These are phyloP conservation scores for Phallusia fumigata DNA, from an alignment of 23 tunicate species.

Conservation along the genomic window DNA sequence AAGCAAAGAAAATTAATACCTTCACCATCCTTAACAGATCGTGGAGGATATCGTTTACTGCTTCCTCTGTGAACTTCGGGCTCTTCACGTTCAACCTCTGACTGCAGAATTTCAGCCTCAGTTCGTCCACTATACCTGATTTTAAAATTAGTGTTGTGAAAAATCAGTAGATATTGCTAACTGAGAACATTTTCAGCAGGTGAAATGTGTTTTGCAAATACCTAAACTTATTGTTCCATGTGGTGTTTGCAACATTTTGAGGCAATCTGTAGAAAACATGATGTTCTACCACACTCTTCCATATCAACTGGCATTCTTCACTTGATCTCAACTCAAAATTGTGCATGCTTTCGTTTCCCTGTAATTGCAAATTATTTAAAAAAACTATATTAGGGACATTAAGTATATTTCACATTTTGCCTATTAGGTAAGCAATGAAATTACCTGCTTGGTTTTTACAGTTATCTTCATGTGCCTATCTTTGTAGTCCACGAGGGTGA, in stretches of 20 bases:
- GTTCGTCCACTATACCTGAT: slow-evolving; percentile 53
- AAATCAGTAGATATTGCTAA: too few species aligned
- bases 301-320: slow-evolving; percentile 42
- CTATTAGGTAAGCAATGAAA: not conserved
- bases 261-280: slow-evolving; percentile 77
- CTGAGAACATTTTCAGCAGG: too few species aligned
- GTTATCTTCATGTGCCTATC: slow-evolving; percentile 40
- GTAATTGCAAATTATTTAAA: too few species aligned
- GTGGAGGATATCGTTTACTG: slow-evolving; percentile 67
- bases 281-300: slow-evolving; percentile 82
- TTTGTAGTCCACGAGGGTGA: slow-evolving; percentile 60
- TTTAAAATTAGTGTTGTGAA: too few species aligned
- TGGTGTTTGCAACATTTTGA: slow-evolving; percentile 48
- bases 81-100: slow-evolving; percentile 67
- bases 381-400: too few species aligned
- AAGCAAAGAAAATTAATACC: not conserved
- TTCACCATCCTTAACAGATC: slow-evolving; percentile 5
- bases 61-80: slow-evolving; percentile 68
- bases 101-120: slow-evolving; percentile 51
- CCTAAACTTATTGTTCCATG: slow-evolving; percentile 65
- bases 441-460: slow-evolving; percentile 60
- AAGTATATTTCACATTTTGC: not conserved
- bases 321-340: slow-evolving; percentile 21
- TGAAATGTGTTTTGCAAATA: not conserved
- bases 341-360: slow-evolving; percentile 39